Evolutionary conservation across 2,797 vertebrate genomes (phyloP).

Genomic region (Cyprinella venusta): DNA sequence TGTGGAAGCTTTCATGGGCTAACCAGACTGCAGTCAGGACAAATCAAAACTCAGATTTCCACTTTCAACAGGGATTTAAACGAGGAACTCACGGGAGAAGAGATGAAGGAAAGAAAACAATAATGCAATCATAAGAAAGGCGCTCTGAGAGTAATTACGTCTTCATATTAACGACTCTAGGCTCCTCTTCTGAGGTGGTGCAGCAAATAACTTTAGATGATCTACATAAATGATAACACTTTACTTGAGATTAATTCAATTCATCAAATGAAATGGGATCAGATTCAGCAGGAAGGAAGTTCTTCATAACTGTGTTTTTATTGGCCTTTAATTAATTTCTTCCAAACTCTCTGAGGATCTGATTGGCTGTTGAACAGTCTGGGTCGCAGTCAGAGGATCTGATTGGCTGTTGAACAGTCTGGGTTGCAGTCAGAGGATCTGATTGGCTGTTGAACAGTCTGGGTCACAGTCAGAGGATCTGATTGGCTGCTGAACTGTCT

Average conservation of each 20-base stretch:
- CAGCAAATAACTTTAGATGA: constrained; percentile 18
- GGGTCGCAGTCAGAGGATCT: too few relatives aligned
- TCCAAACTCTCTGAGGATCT: neutral
- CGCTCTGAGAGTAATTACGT: constrained; percentile 34
- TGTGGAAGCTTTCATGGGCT: too few relatives aligned
- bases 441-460: too few relatives aligned
- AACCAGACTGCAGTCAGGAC: neutral
- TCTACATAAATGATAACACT: constrained; percentile 30
- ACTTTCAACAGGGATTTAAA: neutral
- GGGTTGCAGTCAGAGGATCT: too few relatives aligned
- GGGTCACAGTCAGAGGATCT: too few relatives aligned
- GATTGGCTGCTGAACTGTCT: too few relatives aligned
- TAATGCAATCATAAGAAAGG: neutral
- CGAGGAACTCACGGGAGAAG: neutral
- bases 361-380: neutral
- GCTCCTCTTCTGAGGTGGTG: neutral
- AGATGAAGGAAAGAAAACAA: neutral
- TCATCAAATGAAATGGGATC: constrained; percentile 24
- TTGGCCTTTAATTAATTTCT: neutral
- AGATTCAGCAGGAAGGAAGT: neutral
- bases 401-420: too few relatives aligned
- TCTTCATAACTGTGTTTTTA: constrained; percentile 16
- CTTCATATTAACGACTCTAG: constrained; percentile 32
- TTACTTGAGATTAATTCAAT: constrained; percentile 14
- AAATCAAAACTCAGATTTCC: neutral